A percentile compares a stretch with the other conserved stretches of the same genome.
phyloP scores from a whole-genome alignment of 2,797 vertebrate species.

The Urosaurus nigricauda region DNA sequence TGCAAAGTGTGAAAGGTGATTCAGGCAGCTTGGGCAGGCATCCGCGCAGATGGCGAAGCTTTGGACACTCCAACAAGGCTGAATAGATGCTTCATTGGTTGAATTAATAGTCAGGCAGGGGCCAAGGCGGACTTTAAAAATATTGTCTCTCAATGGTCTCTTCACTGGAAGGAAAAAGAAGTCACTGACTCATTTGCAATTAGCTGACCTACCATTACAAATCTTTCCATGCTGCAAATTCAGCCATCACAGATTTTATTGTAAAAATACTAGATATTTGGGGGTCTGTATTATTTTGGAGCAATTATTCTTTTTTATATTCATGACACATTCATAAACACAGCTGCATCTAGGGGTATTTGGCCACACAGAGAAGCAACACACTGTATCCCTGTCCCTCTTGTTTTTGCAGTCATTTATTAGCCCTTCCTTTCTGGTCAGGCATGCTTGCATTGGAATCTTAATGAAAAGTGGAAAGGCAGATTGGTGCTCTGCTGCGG shows the following conservation, averaged over 20 bases:
- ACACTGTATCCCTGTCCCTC: slow-evolving; percentile 59
- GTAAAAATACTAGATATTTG: slow-evolving; percentile 91
- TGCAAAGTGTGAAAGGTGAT: slow-evolving; percentile 90
- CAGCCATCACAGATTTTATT: slow-evolving; percentile 92
- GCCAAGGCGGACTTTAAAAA: slow-evolving; percentile 88
- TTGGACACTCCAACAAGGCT: slow-evolving; percentile 76
- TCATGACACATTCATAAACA: slow-evolving; percentile 78
- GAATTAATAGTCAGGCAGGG: slow-evolving; percentile 79
- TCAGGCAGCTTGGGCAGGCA: slow-evolving; percentile 80
- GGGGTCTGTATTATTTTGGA: slow-evolving; percentile 79
- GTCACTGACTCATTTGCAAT: slow-evolving; percentile 90
- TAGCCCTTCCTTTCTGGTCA: slow-evolving; percentile 35
- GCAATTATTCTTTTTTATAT: slow-evolving; percentile 79
- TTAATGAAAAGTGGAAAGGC: slow-evolving; percentile 36
- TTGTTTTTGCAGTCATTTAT: slow-evolving; percentile 49
- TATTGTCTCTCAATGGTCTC: slow-evolving; percentile 95
- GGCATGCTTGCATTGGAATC: slow-evolving; percentile 42
- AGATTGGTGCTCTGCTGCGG: slow-evolving; percentile 20
- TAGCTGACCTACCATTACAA: slow-evolving; percentile 91
- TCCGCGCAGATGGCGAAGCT: slow-evolving; percentile 84
- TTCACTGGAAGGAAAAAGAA: slow-evolving; percentile 90
- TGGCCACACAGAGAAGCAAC: slow-evolving; percentile 68
- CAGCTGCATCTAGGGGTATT: slow-evolving; percentile 75
- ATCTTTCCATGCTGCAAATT: slow-evolving; percentile 88
- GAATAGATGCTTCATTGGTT: slow-evolving; percentile 85